Base-by-base conservation (phyloP, 2,113 vertebrate genomes). In the Natator depressus region DNA sequence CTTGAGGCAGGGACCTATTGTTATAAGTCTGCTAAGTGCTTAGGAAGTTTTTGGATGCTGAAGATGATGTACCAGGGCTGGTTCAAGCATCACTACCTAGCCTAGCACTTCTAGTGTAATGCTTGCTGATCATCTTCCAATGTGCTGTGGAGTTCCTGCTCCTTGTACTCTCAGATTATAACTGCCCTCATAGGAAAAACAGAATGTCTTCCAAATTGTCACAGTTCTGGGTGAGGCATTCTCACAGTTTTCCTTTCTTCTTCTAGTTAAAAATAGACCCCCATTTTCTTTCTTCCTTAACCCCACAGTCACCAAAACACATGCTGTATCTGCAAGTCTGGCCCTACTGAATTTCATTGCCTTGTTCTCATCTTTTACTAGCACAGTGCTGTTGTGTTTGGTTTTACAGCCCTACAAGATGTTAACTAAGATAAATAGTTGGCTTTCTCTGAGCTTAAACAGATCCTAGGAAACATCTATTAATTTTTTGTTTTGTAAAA, bases 201-300 rank as follows among this genome's bases (percentile, higher is more conserved):
- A 83, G 53, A 51, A 42, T 85, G 20, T 38, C 84, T 83, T 82
- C 69, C 38, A 46, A 20, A 82, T 89, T 85, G 2, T 69, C 51
- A 84, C 4, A 0, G 59, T 65, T 12, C 8, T 42, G 14, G 3
- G 8, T 0, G 2, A 1, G 88, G 38, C 22, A 22, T 31, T 35
- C 65, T 22, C 16, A 72, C 4, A 42, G 6, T 81, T 25, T 5
- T 69, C 12, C 11, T 1, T 82, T 91, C 11, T 5, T 14, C 4
- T 11, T 6, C 7, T 47, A 0, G 83, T 91, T 6, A 79, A 89
- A 72, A 17, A 76, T 76, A 91, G 55, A 10, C 8, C 54, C 80
- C 59, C 6, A 9, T 19, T 8, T 85, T 92, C 90, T 12, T 29
- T 11, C 86, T 84, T 80, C 20, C 20, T 82, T 50, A 46, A 87